Evolutionary conservation across 2,113 vertebrate genomes (phyloP).

Genomic region (Pachypanchax playfairii): DNA sequence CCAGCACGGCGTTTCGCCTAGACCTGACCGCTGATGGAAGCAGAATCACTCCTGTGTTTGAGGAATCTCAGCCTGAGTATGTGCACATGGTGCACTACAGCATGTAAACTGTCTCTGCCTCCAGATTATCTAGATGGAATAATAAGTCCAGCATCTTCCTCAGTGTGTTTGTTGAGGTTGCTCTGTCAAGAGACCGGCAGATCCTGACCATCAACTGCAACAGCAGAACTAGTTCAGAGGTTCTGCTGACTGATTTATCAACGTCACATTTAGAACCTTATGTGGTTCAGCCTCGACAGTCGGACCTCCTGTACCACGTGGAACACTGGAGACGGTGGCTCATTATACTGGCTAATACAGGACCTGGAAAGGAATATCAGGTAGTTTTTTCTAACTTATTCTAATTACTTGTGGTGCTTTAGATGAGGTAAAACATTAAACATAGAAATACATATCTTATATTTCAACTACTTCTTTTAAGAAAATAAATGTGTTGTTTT

Average conservation of each 20-base stretch:
- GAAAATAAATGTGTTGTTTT: not conserved
- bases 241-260: conserved; percentile 83
- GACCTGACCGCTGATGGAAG: conserved; percentile 77
- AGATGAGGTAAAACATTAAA: not conserved
- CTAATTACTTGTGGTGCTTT: not conserved
- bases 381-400: conserved; percentile 39
- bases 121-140: conserved; percentile 39
- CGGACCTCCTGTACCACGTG: conserved; percentile 86
- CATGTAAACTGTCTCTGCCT: not conserved
- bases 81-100: conserved; percentile 18
- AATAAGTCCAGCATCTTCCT: not conserved
- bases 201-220: conserved; percentile 92
- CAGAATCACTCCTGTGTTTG: conserved; percentile 81
- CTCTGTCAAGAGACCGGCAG: conserved; percentile 84
- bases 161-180: conserved; percentile 88
- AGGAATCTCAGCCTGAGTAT: conserved; percentile 90
- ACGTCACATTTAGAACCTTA: conserved; percentile 76
- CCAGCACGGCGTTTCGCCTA: conserved; percentile 84
- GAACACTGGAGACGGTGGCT: conserved; percentile 86
- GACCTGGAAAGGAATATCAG: conserved; percentile 87
- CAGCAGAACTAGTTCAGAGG: conserved; percentile 91
- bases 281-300: conserved; percentile 85
- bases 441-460: not conserved
- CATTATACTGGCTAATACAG: conserved; percentile 89
- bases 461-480: not conserved